Evolutionary conservation across 2,888 invertebrate genomes (phyloP), one percentile per base, ranked within the genome.

Genomic region (Peribatodes rhomboidaria): DNA sequence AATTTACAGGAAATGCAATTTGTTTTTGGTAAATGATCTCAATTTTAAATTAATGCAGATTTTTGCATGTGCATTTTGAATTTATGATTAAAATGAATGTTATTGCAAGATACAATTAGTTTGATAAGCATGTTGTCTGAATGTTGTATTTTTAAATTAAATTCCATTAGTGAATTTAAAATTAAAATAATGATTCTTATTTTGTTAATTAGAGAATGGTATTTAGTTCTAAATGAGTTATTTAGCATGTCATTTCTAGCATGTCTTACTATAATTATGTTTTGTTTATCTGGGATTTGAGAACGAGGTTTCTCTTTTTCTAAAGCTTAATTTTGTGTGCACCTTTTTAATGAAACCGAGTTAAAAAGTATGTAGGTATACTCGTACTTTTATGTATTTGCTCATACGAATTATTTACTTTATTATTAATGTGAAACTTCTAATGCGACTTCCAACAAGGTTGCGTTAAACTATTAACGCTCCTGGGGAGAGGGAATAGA

Each of bases 1-100:
- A 31, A 42, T 55, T 42, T 31, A 42, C 54, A 55, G 54, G 54
- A 55, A 42, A 1, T 2, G 7, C 54, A 41, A 52, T 53, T 55
- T 42, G 14, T 10, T 55, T 16, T 16, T 18, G 42, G 42, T 55
- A 42, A n/a, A 54, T 42, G 31, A 27, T 42, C 11, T 16, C 2
- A 42, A 31, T 10, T 47, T 18, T 18, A 13, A 2, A 13, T 8
- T 16, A 42, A 54, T 31, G 39, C 53, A 53, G 31, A 7, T 20
- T 11, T 14, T 10, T 33, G 16, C 31, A 42, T 55, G 41, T 42
- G 11, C 27, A 18, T 31, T 50, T 13, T 18, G 7, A 35, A 14
- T 50, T 11, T 39, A n/a, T n/a, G n/a, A n/a, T n/a, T n/a, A n/a
- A n/a, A 53, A 16, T 50, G 6, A 20, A 52, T 52, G 37, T n/a